phyloP scores from a whole-genome alignment of 2,888 invertebrate genomes.

The Synergus umbraculus region DNA sequence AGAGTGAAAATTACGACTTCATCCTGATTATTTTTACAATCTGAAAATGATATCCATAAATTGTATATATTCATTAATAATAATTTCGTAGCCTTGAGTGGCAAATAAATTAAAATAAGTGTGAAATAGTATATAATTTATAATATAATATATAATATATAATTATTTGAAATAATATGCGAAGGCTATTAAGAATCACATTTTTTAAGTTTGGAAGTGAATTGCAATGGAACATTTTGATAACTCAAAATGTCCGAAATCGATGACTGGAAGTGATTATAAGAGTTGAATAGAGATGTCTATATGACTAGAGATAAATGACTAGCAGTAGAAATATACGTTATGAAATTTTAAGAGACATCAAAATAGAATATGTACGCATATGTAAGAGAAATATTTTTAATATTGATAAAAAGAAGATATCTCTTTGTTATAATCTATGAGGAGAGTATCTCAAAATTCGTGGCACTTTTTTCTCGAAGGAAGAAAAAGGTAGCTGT shows the following conservation, averaged over 20 bases:
- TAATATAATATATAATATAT: too few species aligned
- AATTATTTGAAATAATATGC: neutral
- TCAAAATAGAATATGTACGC: constrained; percentile 33
- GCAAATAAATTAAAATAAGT: neutral
- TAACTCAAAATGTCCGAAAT: constrained; percentile 14
- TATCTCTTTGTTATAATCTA: constrained; percentile 21
- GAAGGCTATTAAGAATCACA: constrained; percentile 24
- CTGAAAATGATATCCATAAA: neutral
- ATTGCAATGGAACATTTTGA: constrained; percentile 7
- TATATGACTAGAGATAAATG: neutral
- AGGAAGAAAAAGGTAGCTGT: constrained; percentile 36
- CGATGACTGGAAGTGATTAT: constrained; percentile 32
- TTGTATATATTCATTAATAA: neutral
- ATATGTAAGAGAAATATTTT: constrained; percentile 33
- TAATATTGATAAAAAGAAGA: constrained; percentile 21
- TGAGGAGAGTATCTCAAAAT: constrained; percentile 17
- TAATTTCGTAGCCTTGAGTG: neutral
- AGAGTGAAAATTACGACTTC: neutral
- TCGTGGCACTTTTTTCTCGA: constrained; percentile 38
- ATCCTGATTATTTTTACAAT: neutral
- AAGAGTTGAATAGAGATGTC: neutral
- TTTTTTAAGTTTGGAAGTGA: constrained; percentile 9
- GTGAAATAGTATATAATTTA: neutral
- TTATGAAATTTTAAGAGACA: constrained; percentile 5
- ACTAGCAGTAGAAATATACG: constrained; percentile 29